Percentiles rank a stretch among this genome's conserved stretches.
Evolutionary conservation across 2,113 vertebrate genomes (phyloP).

Genomic region (Sphyrna mokarran): DNA sequence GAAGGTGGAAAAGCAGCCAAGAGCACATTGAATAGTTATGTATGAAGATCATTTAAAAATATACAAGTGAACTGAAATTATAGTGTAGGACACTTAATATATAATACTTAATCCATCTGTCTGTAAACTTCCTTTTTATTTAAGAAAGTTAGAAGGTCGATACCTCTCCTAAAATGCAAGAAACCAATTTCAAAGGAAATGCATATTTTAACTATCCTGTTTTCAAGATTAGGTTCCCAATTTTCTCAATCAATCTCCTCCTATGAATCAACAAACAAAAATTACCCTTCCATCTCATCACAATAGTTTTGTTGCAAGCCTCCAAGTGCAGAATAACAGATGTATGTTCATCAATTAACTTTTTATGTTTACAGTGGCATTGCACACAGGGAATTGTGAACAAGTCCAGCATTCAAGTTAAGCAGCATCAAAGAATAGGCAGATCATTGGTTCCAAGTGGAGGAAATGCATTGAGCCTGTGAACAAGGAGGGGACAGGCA

Average conservation of each 20-base stretch:
- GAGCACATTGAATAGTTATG: no score
- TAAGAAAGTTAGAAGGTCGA: background rate
- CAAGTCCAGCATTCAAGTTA: background rate
- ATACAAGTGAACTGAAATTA: no score
- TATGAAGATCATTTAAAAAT: no score
- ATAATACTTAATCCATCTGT: no score
- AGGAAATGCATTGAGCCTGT: no score
- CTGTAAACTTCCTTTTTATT: background rate
- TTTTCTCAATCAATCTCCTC: background rate
- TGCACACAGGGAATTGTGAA: background rate
- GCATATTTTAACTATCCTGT: background rate
- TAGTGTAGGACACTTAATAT: no score
- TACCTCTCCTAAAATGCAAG: background rate
- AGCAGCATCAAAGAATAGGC: background rate
- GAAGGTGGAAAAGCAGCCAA: no score
- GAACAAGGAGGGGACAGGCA: background rate
- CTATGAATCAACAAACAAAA: background rate
- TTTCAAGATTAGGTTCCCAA: background rate
- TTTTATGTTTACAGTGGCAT: background rate
- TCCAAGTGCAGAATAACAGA: background rate
- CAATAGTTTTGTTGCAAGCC: background rate
- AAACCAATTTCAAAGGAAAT: background rate
- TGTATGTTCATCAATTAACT: background rate
- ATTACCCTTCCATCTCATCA: background rate
- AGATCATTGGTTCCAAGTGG: background rate